These are phyloP conservation scores for Leptinotarsa tumamoca DNA, from an alignment of 2,888 invertebrate genomes.

Conservation along the genomic window DNA sequence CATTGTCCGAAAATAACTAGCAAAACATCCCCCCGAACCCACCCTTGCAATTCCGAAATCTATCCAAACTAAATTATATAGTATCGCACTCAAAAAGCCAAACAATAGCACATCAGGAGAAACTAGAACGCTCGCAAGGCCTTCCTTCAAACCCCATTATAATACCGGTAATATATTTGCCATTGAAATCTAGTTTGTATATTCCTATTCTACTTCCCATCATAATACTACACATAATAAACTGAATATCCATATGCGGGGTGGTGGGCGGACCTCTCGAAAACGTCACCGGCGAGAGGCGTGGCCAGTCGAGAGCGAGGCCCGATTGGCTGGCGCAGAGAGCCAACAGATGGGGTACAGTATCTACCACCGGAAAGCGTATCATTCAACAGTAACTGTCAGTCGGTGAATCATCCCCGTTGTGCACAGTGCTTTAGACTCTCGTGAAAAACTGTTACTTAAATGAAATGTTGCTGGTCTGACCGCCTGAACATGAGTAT, in stretches of 20 bases:
- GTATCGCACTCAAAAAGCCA: slow-evolving; percentile 55
- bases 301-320: slow-evolving; percentile 27
- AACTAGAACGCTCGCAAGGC: slow-evolving; percentile 44
- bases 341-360: slow-evolving; percentile 64
- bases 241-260: slow-evolving; percentile 61
- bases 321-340: slow-evolving; percentile 62
- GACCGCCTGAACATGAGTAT: slow-evolving; percentile 74
- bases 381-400: slow-evolving; percentile 59
- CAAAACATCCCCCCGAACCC: slow-evolving; percentile 36
- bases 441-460: slow-evolving; percentile 20
- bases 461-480: slow-evolving; percentile 29
- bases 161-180: slow-evolving; percentile 63
- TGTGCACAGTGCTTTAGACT: slow-evolving; percentile 32
- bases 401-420: slow-evolving; percentile 49
- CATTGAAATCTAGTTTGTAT: slow-evolving; percentile 66
- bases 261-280: slow-evolving; percentile 53
- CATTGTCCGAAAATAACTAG: slow-evolving; percentile 37
- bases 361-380: slow-evolving; percentile 60
- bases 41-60: slow-evolving; percentile 39
- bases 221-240: slow-evolving; percentile 57
- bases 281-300: slow-evolving; percentile 45
- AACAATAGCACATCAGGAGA: slow-evolving; percentile 54
- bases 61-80: slow-evolving; percentile 53
- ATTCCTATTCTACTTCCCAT: slow-evolving; percentile 62
- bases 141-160: slow-evolving; percentile 59